Evolutionary conservation across 30 jellyfish, hydroid and myxozoan genomes (phyloP).

Genomic region (Aurelia sp.): DNA sequence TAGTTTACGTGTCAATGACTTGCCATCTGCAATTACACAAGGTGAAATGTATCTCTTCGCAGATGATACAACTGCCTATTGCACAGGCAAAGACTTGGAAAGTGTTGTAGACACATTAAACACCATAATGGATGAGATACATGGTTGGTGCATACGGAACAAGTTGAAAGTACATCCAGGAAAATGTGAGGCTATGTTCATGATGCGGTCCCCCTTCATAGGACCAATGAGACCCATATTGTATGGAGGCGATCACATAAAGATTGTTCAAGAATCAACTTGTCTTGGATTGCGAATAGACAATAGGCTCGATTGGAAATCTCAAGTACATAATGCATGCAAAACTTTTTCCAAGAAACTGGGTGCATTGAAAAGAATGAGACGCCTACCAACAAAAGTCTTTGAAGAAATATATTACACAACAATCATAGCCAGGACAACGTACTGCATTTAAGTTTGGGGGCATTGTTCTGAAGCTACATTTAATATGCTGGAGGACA

Average conservation of each 20-base stretch:
- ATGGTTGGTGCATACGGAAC: neutral
- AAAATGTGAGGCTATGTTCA: neutral
- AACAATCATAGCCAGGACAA: slow-evolving; percentile 16
- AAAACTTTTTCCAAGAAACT: neutral
- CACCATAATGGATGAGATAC: slow-evolving; percentile 2
- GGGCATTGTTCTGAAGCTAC: slow-evolving; percentile 30
- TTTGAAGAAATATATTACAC: slow-evolving; percentile 18
- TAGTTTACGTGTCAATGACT: too few relatives aligned
- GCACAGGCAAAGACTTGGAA: slow-evolving; percentile 47
- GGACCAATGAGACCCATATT: slow-evolving; percentile 5
- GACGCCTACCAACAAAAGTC: slow-evolving; percentile 9
- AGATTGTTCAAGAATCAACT: too few relatives aligned
- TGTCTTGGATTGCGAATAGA: neutral
- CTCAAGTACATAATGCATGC: slow-evolving; percentile 1
- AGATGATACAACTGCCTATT: slow-evolving; percentile 52
- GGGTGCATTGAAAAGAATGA: slow-evolving; percentile 22
- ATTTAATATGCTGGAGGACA: too few relatives aligned
- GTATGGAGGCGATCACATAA: neutral
- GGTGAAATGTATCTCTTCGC: neutral
- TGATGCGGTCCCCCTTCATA: slow-evolving; percentile 11
- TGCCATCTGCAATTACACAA: too few relatives aligned
- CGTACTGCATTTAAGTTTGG: slow-evolving; percentile 36
- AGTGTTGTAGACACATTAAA: neutral
- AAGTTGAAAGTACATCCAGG: too few relatives aligned
- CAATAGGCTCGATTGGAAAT: neutral